Percentiles rank a stretch among this genome's conserved stretches.
Conservation (phyloP, 2,113 vertebrate species). For the Micronycteris hirsuta region DNA sequence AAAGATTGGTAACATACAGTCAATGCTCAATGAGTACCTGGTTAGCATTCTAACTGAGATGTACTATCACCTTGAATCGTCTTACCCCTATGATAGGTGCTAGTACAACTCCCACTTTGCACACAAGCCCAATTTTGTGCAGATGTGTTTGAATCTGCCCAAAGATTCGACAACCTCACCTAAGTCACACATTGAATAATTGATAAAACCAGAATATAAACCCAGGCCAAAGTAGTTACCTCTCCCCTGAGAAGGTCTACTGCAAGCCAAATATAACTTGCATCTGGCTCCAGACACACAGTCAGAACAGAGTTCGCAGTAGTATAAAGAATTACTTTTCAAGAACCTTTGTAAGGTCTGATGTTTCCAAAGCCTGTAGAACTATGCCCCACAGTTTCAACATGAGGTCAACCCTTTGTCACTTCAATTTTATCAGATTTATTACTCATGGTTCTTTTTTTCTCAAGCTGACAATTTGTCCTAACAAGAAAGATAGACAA, state of each 20-base stretch:
- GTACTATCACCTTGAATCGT: background rate
- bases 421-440: background rate
- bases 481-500: background rate
- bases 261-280: background rate
- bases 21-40: background rate
- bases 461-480: background rate
- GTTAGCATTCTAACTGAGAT: background rate
- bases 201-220: background rate
- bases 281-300: background rate
- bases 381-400: background rate
- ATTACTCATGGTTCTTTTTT: background rate
- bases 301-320: background rate
- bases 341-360: background rate
- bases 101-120: background rate
- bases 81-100: background rate
- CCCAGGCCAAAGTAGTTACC: background rate
- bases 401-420: background rate
- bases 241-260: background rate
- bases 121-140: background rate
- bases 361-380: background rate
- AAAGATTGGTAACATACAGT: background rate
- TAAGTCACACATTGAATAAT: background rate
- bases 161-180: background rate
- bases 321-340: background rate
- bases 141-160: background rate